Percentiles rank a stretch among this genome's conserved stretches.
Conservation (phyloP, 1,140 invertebrate genomes). For the Dendrolimus punctatus region DNA sequence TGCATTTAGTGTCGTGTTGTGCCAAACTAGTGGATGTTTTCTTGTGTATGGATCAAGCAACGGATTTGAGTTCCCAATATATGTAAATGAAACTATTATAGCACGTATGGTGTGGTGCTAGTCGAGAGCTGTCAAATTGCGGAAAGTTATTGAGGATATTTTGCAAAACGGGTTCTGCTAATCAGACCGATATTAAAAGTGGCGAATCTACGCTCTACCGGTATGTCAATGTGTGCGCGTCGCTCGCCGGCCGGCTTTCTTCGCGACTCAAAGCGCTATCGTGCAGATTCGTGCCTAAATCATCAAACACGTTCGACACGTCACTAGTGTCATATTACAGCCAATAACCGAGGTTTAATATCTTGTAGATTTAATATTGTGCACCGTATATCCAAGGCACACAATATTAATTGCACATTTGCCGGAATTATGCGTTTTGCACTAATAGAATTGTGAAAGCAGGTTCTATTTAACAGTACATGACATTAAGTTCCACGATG, state of each 20-base stretch:
- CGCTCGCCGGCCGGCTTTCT: slow-evolving; percentile 35
- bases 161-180: slow-evolving; percentile 50
- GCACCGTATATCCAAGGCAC: too few species aligned
- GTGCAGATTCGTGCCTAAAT: slow-evolving; percentile 10
- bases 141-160: slow-evolving; percentile 43
- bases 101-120: slow-evolving; percentile 39
- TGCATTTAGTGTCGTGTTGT: slow-evolving; percentile 51
- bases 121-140: slow-evolving; percentile 38
- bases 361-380: too few species aligned
- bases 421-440: too few species aligned
- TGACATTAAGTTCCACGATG: too few species aligned
- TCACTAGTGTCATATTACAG: slow-evolving; percentile 39
- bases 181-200: slow-evolving; percentile 26
- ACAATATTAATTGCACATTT: too few species aligned
- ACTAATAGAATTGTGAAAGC: too few species aligned
- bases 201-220: slow-evolving; percentile 36
- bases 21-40: slow-evolving; percentile 48
- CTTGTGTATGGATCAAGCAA: slow-evolving; percentile 28
- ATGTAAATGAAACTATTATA: slow-evolving; percentile 51
- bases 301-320: slow-evolving; percentile 30
- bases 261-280: slow-evolving; percentile 26
- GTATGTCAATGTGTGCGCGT: slow-evolving; percentile 6
- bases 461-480: too few species aligned
- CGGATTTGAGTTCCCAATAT: slow-evolving; percentile 32
- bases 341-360: background rate